These are phyloP conservation scores for Drosophila pseudoobscura DNA, from an alignment of 1,140 invertebrate species.

Conservation along the genomic window DNA sequence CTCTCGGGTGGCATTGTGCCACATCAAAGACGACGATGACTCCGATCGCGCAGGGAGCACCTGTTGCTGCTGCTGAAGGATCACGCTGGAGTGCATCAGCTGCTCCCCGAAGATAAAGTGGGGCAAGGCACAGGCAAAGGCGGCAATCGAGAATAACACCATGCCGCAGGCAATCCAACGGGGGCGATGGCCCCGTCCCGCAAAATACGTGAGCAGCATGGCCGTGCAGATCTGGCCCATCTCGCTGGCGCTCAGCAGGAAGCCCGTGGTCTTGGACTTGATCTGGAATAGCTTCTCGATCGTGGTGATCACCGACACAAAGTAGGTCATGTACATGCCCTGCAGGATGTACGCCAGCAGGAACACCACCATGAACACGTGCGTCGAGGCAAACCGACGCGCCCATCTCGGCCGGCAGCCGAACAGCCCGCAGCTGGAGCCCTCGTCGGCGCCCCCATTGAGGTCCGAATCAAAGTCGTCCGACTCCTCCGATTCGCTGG, in stretches of 20 bases:
- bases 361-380: conserved; percentile 94
- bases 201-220: conserved; percentile 95
- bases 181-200: conserved; percentile 96
- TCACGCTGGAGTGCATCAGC: conserved; percentile 83
- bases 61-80: conserved; percentile 49
- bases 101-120: conserved; percentile 91
- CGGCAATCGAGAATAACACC: conserved; percentile 93
- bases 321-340: conserved; percentile 97
- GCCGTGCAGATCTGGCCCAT: conserved; percentile 96
- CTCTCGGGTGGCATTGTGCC: conserved; percentile 42
- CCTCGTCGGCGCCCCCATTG: conserved; percentile 82
- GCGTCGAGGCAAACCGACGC: conserved; percentile 92
- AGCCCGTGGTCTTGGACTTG: conserved; percentile 96
- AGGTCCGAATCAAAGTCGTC: conserved; percentile 68
- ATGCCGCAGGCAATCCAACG: conserved; percentile 98
- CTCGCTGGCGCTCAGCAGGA: conserved; percentile 96
- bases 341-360: conserved; percentile 95
- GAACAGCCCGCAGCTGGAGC: conserved; percentile 88
- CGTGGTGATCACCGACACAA: conserved; percentile 97
- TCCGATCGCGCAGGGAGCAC: neutral
- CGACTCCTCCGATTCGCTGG: conserved; percentile 71
- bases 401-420: conserved; percentile 88
- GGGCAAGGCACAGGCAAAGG: conserved; percentile 93
- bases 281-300: conserved; percentile 98
- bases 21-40: conserved; percentile 18